These are phyloP conservation scores for Lissonota sp. DNA, from an alignment of 2,888 invertebrate species.

Conservation along the genomic window DNA sequence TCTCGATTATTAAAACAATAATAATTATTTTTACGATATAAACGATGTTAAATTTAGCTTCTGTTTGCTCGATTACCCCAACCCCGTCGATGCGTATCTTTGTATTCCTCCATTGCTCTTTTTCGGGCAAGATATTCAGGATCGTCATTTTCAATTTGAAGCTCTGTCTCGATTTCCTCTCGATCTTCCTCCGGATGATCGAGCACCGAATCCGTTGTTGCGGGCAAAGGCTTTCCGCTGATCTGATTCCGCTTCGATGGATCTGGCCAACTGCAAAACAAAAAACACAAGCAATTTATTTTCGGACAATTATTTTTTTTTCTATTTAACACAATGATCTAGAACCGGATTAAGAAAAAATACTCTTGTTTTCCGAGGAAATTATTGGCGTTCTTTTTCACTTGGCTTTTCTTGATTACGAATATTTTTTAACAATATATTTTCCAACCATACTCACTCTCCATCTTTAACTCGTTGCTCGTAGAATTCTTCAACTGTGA, in stretches of 20 bases:
- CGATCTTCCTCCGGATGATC: constrained; percentile 83
- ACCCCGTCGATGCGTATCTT: constrained; percentile 94
- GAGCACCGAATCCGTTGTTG: constrained; percentile 57
- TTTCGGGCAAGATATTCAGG: constrained; percentile 87
- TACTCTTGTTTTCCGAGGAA: too few relatives aligned
- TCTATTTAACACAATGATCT: too few relatives aligned
- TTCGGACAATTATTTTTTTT: background rate
- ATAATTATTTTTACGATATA: constrained; percentile 1
- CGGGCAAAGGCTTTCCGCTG: constrained; percentile 71
- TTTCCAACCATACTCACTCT: constrained; percentile 85
- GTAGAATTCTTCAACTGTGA: constrained; percentile 98
- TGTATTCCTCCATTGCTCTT: constrained; percentile 93
- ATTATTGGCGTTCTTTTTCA: too few relatives aligned
- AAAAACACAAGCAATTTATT: constrained; percentile 12
- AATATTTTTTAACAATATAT: too few relatives aligned
- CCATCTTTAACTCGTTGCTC: constrained; percentile 93
- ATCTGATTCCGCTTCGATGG: constrained; percentile 71
- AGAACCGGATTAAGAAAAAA: too few relatives aligned
- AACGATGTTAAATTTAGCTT: constrained; percentile 86
- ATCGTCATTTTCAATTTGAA: constrained; percentile 89
- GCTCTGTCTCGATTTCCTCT: constrained; percentile 87
- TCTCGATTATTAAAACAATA: background rate
- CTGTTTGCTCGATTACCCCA: constrained; percentile 94
- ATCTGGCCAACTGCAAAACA: constrained; percentile 77
- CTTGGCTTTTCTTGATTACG: too few relatives aligned